Conservation (phyloP, 1,140 invertebrate species). For the Magallana ariakensis region DNA sequence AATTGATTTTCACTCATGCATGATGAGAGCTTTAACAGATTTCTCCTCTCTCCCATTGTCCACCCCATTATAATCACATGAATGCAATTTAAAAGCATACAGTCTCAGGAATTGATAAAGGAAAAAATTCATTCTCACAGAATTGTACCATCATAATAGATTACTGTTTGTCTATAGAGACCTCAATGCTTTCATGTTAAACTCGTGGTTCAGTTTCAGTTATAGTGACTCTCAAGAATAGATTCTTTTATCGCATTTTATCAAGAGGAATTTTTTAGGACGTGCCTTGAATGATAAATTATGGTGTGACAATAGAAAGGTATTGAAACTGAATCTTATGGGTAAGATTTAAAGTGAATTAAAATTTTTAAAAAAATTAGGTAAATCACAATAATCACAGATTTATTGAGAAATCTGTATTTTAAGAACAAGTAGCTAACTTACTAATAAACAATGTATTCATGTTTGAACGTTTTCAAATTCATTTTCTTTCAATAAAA, state of each 20-base stretch:
- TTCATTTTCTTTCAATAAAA: no score
- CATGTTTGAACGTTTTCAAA: no score
- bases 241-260: not conserved
- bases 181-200: slow-evolving; percentile 7
- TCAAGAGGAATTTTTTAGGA: not conserved
- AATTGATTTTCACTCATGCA: slow-evolving; percentile 1
- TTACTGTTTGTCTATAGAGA: slow-evolving; percentile 10
- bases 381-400: no score
- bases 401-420: no score
- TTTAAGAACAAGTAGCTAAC: no score
- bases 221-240: not conserved
- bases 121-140: slow-evolving; percentile 6
- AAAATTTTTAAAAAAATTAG: no score
- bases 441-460: no score
- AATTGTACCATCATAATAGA: slow-evolving; percentile 35
- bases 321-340: no score
- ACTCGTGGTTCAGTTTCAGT: not conserved
- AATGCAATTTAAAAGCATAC: slow-evolving; percentile 1
- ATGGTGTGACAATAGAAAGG: no score
- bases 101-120: not conserved
- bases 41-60: not conserved
- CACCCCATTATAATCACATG: not conserved
- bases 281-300: no score
- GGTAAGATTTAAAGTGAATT: no score
- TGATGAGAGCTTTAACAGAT: not conserved